Evolutionary conservation across 2,888 invertebrate genomes (phyloP), one percentile per base, ranked within the genome.

Genomic region (Scaptomyza reducta): DNA sequence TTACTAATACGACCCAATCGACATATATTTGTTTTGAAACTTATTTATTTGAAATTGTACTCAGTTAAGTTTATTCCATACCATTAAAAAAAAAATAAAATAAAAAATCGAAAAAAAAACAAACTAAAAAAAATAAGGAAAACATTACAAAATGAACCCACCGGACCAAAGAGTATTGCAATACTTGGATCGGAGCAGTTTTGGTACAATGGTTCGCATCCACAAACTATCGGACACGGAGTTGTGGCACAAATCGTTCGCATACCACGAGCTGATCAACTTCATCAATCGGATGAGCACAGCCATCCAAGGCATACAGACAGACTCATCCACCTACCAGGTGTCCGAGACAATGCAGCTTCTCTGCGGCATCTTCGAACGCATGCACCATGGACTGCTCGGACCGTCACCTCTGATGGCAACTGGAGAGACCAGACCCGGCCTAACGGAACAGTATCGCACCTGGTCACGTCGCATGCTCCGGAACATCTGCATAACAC

Each of bases 361-460:
- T 70, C 88, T 98, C 10, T 74, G 96, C 16, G 87, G 90, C 0
- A 90, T 98, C 83, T 92, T 99, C 47, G 94, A 96, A n/a, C 94
- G 93, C 80, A 92, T 99, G 64, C 94, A 4, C 5, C 1, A 7
- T 0, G 7, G 42, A 16, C 9, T 59, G 5, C 1, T 5, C 1
- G 2, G 27, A 18, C 2, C 4, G 7, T 2, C 11, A 18, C 11
- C 0, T 27, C n/a, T 31, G 13, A 11, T 11, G 3, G 3, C 38
- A 6, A 13, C 4, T 1, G 47, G 29, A 10, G 6, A 18, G 1
- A 1, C 14, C 0, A 54, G 33, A 0, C 97, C 98, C 91, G 93
- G 99, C 71, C 99, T 98, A 0, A 93, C 99, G 99, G 6, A 99
- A 99, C 91, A 98, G 0, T 99, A 97, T 91, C 94, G 95, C 78